phyloP scores from a whole-genome alignment of 2,113 vertebrate species.

The Microcebus lehilahytsara region DNA sequence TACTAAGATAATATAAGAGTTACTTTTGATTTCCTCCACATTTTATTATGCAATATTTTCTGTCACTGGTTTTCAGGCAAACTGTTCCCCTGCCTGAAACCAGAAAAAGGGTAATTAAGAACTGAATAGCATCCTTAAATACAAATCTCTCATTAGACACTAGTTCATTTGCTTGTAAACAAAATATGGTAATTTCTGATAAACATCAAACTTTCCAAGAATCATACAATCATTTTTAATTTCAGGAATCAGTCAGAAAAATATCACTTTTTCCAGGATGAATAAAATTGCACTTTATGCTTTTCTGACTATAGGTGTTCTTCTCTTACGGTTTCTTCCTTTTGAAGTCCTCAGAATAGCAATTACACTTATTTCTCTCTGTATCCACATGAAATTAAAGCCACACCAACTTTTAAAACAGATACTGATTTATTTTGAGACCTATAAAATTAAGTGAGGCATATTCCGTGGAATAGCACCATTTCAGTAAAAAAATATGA shows the following conservation, averaged over 20 bases:
- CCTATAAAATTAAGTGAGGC: background rate
- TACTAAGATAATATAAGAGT: conserved; percentile 25
- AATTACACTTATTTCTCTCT: background rate
- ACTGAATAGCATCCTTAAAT: conserved; percentile 8
- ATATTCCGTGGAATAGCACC: background rate
- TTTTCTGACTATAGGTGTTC: background rate
- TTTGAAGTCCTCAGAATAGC: background rate
- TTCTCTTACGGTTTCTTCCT: background rate
- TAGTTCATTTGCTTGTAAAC: conserved; percentile 51
- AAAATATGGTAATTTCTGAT: conserved; percentile 43
- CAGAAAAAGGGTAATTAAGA: conserved; percentile 48
- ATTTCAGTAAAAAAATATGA: background rate
- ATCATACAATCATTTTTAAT: conserved; percentile 42
- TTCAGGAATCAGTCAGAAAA: conserved; percentile 19
- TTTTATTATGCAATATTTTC: background rate
- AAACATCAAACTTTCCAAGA: conserved; percentile 22
- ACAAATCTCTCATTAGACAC: conserved; percentile 30
- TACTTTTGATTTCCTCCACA: background rate
- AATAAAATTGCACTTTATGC: background rate
- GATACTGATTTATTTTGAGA: background rate
- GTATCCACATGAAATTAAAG: conserved; percentile 4
- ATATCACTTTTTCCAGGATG: background rate
- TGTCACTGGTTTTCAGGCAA: conserved; percentile 48
- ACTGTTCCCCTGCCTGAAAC: background rate
- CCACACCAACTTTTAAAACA: background rate